phyloP scores from a whole-genome alignment of 1,140 invertebrate species.

The Danaus melanippus region DNA sequence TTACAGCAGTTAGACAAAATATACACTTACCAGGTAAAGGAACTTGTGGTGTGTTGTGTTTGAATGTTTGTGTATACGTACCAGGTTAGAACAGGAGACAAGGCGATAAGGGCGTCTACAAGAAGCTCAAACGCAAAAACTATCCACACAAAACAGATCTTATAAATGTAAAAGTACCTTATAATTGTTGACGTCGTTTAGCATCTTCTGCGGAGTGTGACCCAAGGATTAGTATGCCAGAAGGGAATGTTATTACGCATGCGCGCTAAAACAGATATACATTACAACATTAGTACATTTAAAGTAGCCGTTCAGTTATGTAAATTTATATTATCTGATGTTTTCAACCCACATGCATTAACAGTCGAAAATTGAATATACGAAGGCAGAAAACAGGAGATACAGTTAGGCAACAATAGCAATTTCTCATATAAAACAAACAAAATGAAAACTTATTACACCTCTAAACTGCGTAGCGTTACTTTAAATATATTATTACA shows the following conservation, averaged over 20 bases:
- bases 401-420: constrained; percentile 25
- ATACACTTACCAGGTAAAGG: constrained; percentile 18
- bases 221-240: constrained; percentile 70
- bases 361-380: background rate
- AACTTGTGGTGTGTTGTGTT: constrained; percentile 10
- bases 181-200: constrained; percentile 39
- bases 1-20: constrained; percentile 22
- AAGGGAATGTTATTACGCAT: constrained; percentile 72
- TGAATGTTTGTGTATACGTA: constrained; percentile 9
- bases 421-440: constrained; percentile 31
- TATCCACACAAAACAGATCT: constrained; percentile 32
- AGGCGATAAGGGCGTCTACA: constrained; percentile 1
- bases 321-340: constrained; percentile 28
- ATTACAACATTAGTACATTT: constrained; percentile 53
- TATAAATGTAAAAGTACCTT: constrained; percentile 47
- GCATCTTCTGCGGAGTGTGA: constrained; percentile 44
- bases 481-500: constrained; percentile 36
- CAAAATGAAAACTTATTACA: constrained; percentile 39
- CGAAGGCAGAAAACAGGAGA: constrained; percentile 34
- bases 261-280: constrained; percentile 71
- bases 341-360: constrained; percentile 21
- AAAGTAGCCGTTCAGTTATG: constrained; percentile 18
- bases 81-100: constrained; percentile 2
- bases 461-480: constrained; percentile 55
- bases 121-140: constrained; percentile 22